These are phyloP conservation scores for Dendropsophus ebraccatus DNA, from an alignment of 2,113 vertebrate species.

Conservation along the genomic window DNA sequence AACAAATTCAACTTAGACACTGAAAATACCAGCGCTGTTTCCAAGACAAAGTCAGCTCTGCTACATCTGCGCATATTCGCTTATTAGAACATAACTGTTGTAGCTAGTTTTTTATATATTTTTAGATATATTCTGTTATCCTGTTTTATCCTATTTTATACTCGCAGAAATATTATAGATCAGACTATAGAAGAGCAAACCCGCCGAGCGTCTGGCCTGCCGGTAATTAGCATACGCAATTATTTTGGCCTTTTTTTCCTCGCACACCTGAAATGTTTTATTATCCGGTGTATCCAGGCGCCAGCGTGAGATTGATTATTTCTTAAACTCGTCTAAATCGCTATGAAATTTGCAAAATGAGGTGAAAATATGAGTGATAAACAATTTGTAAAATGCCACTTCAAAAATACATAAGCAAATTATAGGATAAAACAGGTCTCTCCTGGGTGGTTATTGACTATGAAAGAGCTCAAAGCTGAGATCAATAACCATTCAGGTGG, in stretches of 20 bases:
- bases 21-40: too few species aligned
- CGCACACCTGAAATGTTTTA: constrained; percentile 9
- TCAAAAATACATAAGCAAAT: constrained; percentile 55
- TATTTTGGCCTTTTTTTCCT: constrained; percentile 21
- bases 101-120: too few species aligned
- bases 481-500: constrained; percentile 56
- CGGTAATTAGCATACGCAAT: constrained; percentile 16
- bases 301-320: constrained; percentile 15
- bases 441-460: constrained; percentile 57
- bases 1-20: neutral
- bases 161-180: neutral
- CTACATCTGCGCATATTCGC: neutral
- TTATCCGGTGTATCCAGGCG: constrained; percentile 22
- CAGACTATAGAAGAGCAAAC: neutral
- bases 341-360: constrained; percentile 38
- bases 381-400: constrained; percentile 50
- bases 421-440: constrained; percentile 56
- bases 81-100: neutral
- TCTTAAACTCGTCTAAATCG: constrained; percentile 15
- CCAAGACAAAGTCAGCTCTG: neutral
- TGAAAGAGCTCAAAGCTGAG: constrained; percentile 53
- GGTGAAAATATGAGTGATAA: constrained; percentile 48
- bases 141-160: neutral
- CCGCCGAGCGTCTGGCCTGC: neutral
- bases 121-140: neutral